Evolutionary conservation across 2,888 invertebrate genomes (phyloP).

Genomic region (Calameuta pallipes): DNA sequence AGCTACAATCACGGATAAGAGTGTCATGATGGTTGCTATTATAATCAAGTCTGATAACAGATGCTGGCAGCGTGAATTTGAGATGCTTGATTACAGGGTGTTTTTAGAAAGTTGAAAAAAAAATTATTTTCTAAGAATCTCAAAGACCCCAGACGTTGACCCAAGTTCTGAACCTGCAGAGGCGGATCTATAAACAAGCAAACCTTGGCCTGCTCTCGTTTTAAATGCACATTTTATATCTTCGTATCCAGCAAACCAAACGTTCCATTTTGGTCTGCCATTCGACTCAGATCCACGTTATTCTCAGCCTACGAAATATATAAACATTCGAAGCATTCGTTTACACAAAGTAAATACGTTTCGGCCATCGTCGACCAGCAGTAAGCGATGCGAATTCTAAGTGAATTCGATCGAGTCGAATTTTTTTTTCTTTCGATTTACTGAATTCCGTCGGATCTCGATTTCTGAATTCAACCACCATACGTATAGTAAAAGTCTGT

Average conservation of each 20-base stretch:
- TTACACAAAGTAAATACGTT: not conserved
- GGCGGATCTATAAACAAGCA: constrained; percentile 30
- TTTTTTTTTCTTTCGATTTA: not conserved
- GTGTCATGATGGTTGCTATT: not conserved
- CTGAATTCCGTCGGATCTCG: not conserved
- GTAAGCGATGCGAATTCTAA: not conserved
- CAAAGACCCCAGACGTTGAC: not conserved
- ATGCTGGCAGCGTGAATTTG: not conserved
- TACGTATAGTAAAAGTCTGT: not conserved
- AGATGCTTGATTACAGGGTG: not conserved
- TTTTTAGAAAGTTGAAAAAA: not conserved
- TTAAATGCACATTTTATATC: constrained; percentile 26
- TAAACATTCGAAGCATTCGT: not conserved
- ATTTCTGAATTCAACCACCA: not conserved
- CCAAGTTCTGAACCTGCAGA: constrained; percentile 13
- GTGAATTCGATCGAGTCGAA: not conserved
- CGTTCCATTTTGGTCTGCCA: too few relatives aligned
- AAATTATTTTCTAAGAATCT: not conserved
- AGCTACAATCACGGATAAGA: not conserved
- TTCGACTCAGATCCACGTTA: not conserved
- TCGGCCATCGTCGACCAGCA: not conserved
- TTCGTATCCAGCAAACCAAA: not conserved
- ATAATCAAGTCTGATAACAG: not conserved
- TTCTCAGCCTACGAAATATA: not conserved
- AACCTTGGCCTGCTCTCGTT: constrained; percentile 34